Percentiles rank a stretch among this genome's conserved stretches.
These are phyloP conservation scores for Holcopasites calliopsidis DNA, from an alignment of 1,140 invertebrate species.

Conservation along the genomic window DNA sequence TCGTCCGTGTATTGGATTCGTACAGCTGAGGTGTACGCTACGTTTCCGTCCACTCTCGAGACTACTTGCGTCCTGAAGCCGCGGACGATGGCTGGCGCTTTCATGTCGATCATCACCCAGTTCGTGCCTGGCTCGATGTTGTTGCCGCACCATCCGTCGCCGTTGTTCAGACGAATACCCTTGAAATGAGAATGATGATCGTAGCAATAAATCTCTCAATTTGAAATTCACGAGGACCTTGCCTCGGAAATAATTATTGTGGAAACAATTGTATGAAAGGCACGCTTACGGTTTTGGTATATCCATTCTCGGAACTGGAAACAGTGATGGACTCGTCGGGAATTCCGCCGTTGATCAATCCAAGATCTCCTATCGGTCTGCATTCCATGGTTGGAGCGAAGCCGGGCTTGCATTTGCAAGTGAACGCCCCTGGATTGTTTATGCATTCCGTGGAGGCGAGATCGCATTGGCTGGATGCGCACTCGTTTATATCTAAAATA, in stretches of 20 bases:
- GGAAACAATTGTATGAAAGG: too few relatives aligned
- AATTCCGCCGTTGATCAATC: constrained; percentile 92
- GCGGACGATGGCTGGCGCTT: constrained; percentile 93
- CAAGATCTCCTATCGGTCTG: constrained; percentile 92
- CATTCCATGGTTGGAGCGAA: constrained; percentile 94
- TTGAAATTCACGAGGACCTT: too few relatives aligned
- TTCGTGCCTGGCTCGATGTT: constrained; percentile 90
- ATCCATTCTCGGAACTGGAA: constrained; percentile 90
- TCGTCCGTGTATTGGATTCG: constrained; percentile 93
- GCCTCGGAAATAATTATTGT: too few relatives aligned
- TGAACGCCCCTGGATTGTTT: constrained; percentile 94
- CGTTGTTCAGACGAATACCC: constrained; percentile 90
- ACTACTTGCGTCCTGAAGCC: constrained; percentile 95
- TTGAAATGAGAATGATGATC: constrained; percentile 67
- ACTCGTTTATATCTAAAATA: constrained; percentile 93
- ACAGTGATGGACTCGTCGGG: constrained; percentile 93
- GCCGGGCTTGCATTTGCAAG: constrained; percentile 92
- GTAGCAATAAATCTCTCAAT: too few relatives aligned
- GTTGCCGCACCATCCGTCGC: constrained; percentile 94
- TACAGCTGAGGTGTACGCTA: constrained; percentile 93
- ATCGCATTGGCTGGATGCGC: constrained; percentile 93
- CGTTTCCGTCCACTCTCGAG: constrained; percentile 86
- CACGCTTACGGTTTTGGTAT: constrained; percentile 87
- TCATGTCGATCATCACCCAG: constrained; percentile 93
- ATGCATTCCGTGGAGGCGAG: constrained; percentile 94